Evolutionary conservation across 2,113 vertebrate genomes (phyloP), one percentile per base, ranked within the genome.

Genomic region (Rhodinocichla rosea): DNA sequence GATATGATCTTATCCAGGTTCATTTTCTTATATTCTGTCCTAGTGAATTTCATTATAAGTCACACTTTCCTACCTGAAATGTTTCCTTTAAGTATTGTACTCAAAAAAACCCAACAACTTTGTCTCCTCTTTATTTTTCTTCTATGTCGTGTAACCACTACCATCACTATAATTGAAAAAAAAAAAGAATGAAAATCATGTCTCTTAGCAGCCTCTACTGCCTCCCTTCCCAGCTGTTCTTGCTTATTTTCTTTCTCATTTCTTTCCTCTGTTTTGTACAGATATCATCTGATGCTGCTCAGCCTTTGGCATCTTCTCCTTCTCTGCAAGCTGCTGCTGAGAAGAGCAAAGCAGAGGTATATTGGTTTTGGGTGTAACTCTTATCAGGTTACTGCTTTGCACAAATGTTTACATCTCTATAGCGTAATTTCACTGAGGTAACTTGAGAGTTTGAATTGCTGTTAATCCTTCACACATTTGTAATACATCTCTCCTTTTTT

Each of bases 281-380:
- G 98, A 99, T 98, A 92, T 94, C 98, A 96, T 98, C 98, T 98
- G 99, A 99, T 97, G 98, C 97, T 94, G 97, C 98, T 97, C 98
- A 98, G 95, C 97, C 98, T 97, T 98, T 98, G 97, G 97, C 98
- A 96, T 98, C 98, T 87, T 99, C 98, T 90, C 98, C 98, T 87
- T 98, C 98, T 98, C 98, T 98, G 80, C 99, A 98, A 98, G 97
- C 98, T 97, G 97, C 98, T 97, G 97, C 93, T 96, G 99, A 99
- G 96, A 99, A 98, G 98, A 99, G 93, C 98, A 99, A 98, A 97
- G 97, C 98, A 87, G 99, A 99, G 99, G 99, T 99, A 98, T 97
- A 87, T 78, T 85, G 62, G 1, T 94, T 88, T 89, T 3, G 65
- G 75, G 57, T 91, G 80, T 78, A 76, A 87, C 85, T 94, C 71